A percentile compares a stretch with the other conserved stretches of the same genome.
Evolutionary conservation across 2,888 invertebrate genomes (phyloP).

Genomic region (Eupeodes luniger): DNA sequence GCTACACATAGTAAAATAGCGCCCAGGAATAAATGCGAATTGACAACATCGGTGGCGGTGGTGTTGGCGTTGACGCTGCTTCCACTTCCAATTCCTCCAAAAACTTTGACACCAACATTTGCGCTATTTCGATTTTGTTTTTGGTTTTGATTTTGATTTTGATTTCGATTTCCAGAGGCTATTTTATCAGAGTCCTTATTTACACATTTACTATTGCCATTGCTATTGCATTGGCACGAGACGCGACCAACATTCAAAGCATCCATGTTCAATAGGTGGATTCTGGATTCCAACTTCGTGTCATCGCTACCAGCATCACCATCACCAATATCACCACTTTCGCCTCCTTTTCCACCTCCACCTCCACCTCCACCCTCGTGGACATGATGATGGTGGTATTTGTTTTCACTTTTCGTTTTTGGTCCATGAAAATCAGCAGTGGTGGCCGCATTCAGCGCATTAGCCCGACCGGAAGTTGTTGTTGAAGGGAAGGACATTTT

Average conservation of each 20-base stretch:
- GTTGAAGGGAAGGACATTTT: slow-evolving; percentile 67
- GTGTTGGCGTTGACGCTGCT: not conserved
- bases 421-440: slow-evolving; percentile 43
- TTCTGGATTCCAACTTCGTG: slow-evolving; percentile 64
- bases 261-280: slow-evolving; percentile 63
- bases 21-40: slow-evolving; percentile 65
- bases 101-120: not conserved
- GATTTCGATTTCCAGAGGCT: slow-evolving; percentile 30
- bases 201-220: slow-evolving; percentile 72
- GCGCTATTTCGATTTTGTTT: slow-evolving; percentile 16
- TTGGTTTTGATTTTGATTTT: slow-evolving; percentile 24
- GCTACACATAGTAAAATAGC: slow-evolving; percentile 62
- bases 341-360: not conserved
- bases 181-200: slow-evolving; percentile 73
- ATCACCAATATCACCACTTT: not conserved
- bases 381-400: slow-evolving; percentile 60
- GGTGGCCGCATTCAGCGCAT: slow-evolving; percentile 52
- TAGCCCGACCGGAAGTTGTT: slow-evolving; percentile 67
- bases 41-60: slow-evolving; percentile 18
- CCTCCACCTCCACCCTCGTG: not conserved
- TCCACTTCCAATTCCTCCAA: too few species aligned
- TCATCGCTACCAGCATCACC: slow-evolving; percentile 41
- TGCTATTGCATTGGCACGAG: slow-evolving; percentile 68
- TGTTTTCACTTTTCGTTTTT: slow-evolving; percentile 66
- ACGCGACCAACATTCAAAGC: slow-evolving; percentile 70